These are phyloP conservation scores for Hippocampus mohnikei DNA, from an alignment of 2,113 vertebrate genomes.

Conservation along the genomic window DNA sequence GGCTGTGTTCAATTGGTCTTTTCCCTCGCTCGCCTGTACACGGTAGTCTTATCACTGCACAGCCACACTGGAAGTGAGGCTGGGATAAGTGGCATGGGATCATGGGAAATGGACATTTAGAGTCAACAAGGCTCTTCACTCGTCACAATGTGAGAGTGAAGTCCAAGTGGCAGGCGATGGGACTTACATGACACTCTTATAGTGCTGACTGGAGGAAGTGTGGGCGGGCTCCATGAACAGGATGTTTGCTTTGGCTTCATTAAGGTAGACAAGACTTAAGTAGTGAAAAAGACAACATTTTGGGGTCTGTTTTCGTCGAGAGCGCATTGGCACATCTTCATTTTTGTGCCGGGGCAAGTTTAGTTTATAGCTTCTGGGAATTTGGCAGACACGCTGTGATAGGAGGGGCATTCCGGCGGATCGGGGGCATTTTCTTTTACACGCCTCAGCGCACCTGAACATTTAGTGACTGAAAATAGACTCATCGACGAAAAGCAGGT, in stretches of 20 bases:
- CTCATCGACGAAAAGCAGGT: no score
- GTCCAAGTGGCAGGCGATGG: neutral
- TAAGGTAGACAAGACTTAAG: neutral
- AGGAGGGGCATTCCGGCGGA: no score
- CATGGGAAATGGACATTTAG: conserved; percentile 36
- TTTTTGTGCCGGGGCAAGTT: no score
- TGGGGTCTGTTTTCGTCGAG: no score
- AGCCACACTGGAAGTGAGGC: conserved; percentile 21
- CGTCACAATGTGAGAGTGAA: conserved; percentile 1
- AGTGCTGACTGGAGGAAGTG: neutral
- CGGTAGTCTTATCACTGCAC: conserved; percentile 48
- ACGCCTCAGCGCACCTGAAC: no score
- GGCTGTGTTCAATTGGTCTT: conserved; percentile 46
- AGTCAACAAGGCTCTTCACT: conserved; percentile 14
- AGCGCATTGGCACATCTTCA: no score
- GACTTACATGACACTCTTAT: neutral
- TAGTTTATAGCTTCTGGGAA: no score
- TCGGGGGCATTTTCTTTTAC: no score
- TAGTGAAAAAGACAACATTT: conserved; percentile 5
- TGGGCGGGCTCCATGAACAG: neutral
- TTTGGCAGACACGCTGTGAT: no score
- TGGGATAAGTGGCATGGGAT: conserved; percentile 28
- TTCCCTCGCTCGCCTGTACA: conserved; percentile 40
- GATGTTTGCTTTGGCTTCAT: neutral
- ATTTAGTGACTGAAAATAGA: no score